A percentile compares a stretch with the other conserved stretches of the same genome.
phyloP scores from a whole-genome alignment of 1,140 invertebrate species.

The Samia ricini region DNA sequence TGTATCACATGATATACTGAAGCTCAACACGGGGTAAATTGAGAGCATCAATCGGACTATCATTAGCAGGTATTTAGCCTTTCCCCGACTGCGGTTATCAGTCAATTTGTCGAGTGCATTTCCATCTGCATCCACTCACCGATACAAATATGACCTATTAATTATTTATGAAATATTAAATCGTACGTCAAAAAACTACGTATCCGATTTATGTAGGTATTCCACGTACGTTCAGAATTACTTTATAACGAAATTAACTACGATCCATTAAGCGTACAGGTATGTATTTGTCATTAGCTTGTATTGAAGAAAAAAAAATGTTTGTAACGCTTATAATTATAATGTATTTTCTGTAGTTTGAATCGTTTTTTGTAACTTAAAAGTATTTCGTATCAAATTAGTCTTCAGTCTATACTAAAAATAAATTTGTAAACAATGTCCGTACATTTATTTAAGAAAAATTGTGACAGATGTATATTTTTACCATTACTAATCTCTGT shows the following conservation, averaged over 20 bases:
- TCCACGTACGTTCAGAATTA: background rate
- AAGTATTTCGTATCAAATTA: no score
- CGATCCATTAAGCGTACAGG: background rate
- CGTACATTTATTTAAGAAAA: no score
- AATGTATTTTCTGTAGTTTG: no score
- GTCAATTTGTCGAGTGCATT: slow-evolving; percentile 74
- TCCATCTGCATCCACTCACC: slow-evolving; percentile 61
- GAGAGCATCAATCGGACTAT: slow-evolving; percentile 60
- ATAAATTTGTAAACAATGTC: no score
- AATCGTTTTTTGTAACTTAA: no score
- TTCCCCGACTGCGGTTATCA: slow-evolving; percentile 69
- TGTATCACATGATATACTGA: background rate
- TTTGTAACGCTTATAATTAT: no score
- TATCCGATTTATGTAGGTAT: slow-evolving; percentile 29
- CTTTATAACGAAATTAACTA: background rate
- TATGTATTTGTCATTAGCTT: background rate
- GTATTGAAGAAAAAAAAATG: no score
- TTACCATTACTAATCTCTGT: no score
- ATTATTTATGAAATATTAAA: slow-evolving; percentile 76
- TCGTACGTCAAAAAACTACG: slow-evolving; percentile 63
- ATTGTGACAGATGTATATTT: no score
- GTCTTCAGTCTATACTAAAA: no score
- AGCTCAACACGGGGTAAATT: slow-evolving; percentile 13
- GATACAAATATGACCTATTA: slow-evolving; percentile 65
- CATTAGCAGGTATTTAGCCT: slow-evolving; percentile 74